Base-by-base conservation (phyloP, 2,888 invertebrate species). In the Morpho deidamia region DNA sequence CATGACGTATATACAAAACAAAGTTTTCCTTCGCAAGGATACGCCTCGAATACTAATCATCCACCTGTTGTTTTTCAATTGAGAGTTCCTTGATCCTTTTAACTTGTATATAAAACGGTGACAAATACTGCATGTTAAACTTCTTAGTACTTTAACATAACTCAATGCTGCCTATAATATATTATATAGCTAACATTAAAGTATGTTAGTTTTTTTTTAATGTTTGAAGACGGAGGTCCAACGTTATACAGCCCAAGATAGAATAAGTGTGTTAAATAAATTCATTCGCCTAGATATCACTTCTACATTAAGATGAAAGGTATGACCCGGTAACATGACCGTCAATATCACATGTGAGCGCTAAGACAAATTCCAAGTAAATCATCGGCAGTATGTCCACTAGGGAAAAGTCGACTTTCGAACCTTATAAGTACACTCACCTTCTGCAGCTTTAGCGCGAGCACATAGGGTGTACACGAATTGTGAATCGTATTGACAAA, bases 391-490 rank as follows among this genome's bases (percentile, higher is more conserved):
- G 61, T 60, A 58, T 56, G 57, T 56, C 55, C 58, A 60, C 57
- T 58, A 54, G 55, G 56, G 58, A 65, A 60, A 66, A 66, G 60
- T 61, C 42, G 61, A 68, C 67, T 69, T 69, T 70, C 68, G 63
- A 65, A 67, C 67, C 68, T 59, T 69, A 67, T 63, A 67, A 56
- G 68, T 60, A 55, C 58, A 61, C 81, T 80, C 67, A 81, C 81
- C 78, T 78, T 69, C 61, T 67, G 70, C 65, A 75, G 74, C 60
- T 71, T 70, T 67, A 72, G 61, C 63, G 66, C 70, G 71, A 69
- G 64, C 68, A 71, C 76, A 79, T 76, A 76, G 62, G 57, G 54
- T 64, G 57, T 62, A 62, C 69, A 62, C 66, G 69, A 69, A 34
- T 54, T 58, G 60, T 57, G 59, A 63, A 64, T 61, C 62, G 58